These are phyloP conservation scores for Suricata suricatta DNA, from an alignment of 2,113 vertebrate genomes.

Conservation along the genomic window DNA sequence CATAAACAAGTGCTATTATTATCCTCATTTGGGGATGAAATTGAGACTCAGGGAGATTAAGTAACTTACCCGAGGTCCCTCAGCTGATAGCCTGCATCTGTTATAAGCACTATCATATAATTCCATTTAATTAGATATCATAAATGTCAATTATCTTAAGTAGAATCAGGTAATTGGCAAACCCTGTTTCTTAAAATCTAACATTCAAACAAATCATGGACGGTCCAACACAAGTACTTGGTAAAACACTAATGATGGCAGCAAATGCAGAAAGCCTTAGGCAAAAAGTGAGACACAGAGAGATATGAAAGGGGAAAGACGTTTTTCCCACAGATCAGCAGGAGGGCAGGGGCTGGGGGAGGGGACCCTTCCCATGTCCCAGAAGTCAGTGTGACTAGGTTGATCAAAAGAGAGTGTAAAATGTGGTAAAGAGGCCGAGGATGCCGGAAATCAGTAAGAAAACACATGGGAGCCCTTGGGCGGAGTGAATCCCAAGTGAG, in stretches of 20 bases:
- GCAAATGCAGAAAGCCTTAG: not conserved
- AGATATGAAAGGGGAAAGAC: not conserved
- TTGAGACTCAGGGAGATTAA: not conserved
- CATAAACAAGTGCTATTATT: not conserved
- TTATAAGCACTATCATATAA: not conserved
- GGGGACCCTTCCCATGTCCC: rapidly evolving
- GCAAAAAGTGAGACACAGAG: not conserved
- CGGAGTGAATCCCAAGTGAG: rapidly evolving
- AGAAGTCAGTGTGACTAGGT: not conserved
- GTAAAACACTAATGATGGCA: not conserved
- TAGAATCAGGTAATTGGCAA: not conserved
- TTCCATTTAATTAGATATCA: not conserved
- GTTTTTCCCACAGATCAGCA: not conserved
- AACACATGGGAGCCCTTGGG: rapidly evolving
- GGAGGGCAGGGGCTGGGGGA: no score
- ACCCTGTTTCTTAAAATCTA: not conserved
- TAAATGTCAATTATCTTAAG: not conserved
- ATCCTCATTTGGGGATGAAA: not conserved
- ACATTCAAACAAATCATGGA: not conserved
- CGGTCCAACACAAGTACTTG: not conserved
- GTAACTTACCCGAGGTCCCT: not conserved
- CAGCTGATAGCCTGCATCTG: not conserved
- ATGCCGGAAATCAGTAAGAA: rapidly evolving
- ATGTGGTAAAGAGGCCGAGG: rapidly evolving
- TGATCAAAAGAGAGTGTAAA: rapidly evolving